phyloP scores from a whole-genome alignment of 1,140 invertebrate species.

The Drosophila triauraria region DNA sequence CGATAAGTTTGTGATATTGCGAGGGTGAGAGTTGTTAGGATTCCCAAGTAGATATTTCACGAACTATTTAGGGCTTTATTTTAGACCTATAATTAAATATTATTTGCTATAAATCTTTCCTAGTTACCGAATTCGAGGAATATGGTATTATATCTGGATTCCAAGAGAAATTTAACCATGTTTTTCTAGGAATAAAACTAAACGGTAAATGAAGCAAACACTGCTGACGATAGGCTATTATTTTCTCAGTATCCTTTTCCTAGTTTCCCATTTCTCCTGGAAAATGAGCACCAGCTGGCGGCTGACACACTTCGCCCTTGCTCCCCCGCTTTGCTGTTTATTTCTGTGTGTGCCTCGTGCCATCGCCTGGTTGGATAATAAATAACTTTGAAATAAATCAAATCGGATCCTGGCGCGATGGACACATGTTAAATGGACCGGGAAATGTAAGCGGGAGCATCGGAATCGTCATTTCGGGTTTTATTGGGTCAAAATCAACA shows the following conservation, averaged over 20 bases:
- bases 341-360: slow-evolving; percentile 26
- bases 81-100: no score
- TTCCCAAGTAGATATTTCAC: not conserved
- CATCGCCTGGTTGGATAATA: slow-evolving; percentile 59
- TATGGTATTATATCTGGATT: no score
- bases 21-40: not conserved
- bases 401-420: slow-evolving; percentile 30
- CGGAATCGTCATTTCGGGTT: slow-evolving; percentile 26
- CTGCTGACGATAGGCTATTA: no score
- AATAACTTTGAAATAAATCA: slow-evolving; percentile 72
- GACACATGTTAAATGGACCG: slow-evolving; percentile 72
- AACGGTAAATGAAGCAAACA: no score
- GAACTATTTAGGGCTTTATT: no score
- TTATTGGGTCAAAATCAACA: slow-evolving; percentile 72
- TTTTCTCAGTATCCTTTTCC: slow-evolving; percentile 5
- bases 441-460: slow-evolving; percentile 70
- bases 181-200: no score
- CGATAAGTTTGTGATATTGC: not conserved
- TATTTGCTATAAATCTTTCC: no score
- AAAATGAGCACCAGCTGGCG: slow-evolving; percentile 46
- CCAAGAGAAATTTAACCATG: no score
- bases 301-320: not conserved
- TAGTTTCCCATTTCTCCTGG: slow-evolving; percentile 18
- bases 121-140: no score
- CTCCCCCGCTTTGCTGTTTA: slow-evolving; percentile 16